Evolutionary conservation across 2,888 invertebrate genomes (phyloP).

Genomic region (Epistrophella euchroma): DNA sequence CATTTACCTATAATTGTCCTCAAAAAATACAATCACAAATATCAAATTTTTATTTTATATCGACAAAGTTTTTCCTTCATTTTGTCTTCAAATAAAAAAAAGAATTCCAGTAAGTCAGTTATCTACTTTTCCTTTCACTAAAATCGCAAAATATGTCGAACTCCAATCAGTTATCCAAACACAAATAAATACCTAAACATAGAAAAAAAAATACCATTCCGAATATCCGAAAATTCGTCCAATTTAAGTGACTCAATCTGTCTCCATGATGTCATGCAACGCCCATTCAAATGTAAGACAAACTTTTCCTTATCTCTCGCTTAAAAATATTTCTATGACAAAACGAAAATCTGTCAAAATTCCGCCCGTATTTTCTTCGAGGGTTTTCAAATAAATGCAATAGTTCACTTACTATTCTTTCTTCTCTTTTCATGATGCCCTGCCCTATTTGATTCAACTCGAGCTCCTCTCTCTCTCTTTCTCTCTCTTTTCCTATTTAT

Average conservation of each 20-base stretch:
- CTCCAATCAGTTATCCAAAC: not conserved
- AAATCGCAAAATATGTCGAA: slow-evolving; percentile 9
- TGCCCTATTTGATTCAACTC: no score
- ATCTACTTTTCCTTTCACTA: not conserved
- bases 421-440: not conserved
- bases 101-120: slow-evolving; percentile 4
- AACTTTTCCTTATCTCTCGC: slow-evolving; percentile 19
- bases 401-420: slow-evolving; percentile 13
- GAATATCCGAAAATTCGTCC: slow-evolving; percentile 4
- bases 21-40: no score
- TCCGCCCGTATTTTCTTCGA: slow-evolving; percentile 2
- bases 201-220: not conserved
- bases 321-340: not conserved
- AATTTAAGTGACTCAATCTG: slow-evolving; percentile 32
- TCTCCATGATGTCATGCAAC: slow-evolving; percentile 29
- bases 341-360: slow-evolving; percentile 32
- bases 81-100: not conserved
- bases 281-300: slow-evolving; percentile 30
- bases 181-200: not conserved
- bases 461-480: not conserved
- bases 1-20: no score
- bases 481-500: no score
- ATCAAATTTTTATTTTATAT: no score
- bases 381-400: slow-evolving; percentile 28
- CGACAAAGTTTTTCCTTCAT: not conserved